Conservation (phyloP, 2,888 invertebrate genomes). For the Sminthurides aquaticus region DNA sequence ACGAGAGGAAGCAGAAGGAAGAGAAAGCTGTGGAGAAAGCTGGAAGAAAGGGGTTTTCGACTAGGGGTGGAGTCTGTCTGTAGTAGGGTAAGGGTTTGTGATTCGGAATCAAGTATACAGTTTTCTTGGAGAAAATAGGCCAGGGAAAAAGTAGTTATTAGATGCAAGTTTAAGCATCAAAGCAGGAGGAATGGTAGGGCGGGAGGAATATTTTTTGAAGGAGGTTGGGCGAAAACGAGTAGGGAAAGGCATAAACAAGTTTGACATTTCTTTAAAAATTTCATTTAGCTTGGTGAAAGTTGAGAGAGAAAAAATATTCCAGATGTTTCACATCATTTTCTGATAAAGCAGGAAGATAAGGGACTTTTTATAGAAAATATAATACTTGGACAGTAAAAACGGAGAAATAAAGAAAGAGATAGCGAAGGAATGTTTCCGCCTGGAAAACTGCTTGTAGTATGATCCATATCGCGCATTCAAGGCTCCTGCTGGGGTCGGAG, state of each 20-base stretch:
- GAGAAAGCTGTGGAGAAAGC: not conserved
- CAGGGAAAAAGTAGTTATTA: no score
- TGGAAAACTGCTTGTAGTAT: no score
- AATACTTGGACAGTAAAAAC: not conserved
- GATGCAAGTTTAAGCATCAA: no score
- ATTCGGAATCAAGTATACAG: no score
- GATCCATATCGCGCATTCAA: not conserved
- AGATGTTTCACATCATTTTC: not conserved
- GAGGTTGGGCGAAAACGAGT: not conserved
- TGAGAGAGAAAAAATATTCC: not conserved
- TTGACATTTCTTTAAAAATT: not conserved
- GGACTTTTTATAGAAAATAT: not conserved
- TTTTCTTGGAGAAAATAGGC: no score
- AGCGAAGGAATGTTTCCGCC: not conserved
- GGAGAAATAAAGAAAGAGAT: not conserved
- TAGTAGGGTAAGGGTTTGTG: no score
- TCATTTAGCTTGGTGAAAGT: not conserved
- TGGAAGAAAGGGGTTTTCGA: no score
- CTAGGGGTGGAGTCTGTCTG: no score
- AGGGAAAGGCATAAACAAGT: not conserved
- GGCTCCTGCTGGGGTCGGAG: no score
- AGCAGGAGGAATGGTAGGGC: no score
- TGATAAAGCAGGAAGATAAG: not conserved
- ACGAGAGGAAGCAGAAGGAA: not conserved
- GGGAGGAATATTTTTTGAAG: no score